These are phyloP conservation scores for Gandaritis pyraliata DNA, from an alignment of 2,888 invertebrate species.

Conservation along the genomic window DNA sequence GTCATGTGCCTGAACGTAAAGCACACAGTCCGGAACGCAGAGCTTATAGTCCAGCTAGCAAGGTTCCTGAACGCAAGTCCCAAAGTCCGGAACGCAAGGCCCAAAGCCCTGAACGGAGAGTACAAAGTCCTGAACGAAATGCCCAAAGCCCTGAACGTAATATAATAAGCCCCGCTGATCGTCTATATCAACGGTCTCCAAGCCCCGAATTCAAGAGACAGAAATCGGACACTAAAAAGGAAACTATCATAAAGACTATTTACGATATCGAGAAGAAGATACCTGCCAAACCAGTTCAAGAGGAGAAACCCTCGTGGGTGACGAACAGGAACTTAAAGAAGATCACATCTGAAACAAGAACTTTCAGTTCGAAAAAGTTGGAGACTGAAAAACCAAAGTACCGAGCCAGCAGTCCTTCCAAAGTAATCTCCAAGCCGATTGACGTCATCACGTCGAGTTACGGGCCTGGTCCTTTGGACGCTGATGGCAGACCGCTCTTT, in stretches of 20 bases:
- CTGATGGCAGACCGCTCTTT: slow-evolving; percentile 91
- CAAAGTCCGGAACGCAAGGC: background rate
- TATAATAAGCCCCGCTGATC: slow-evolving; percentile 45
- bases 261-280: slow-evolving; percentile 64
- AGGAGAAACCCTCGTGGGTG: slow-evolving; percentile 86
- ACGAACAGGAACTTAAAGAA: slow-evolving; percentile 85
- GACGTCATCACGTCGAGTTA: slow-evolving; percentile 92
- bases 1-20: slow-evolving; percentile 38
- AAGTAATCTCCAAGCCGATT: slow-evolving; percentile 74
- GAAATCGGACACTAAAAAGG: slow-evolving; percentile 58
- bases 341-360: slow-evolving; percentile 69
- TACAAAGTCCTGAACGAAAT: background rate
- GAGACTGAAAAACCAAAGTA: slow-evolving; percentile 72
- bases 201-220: slow-evolving; percentile 66
- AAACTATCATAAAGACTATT: slow-evolving; percentile 65
- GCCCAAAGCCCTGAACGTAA: slow-evolving; percentile 43
- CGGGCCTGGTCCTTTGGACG: slow-evolving; percentile 92
- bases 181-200: slow-evolving; percentile 59
- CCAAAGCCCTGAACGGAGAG: background rate
- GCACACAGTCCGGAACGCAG: slow-evolving; percentile 27
- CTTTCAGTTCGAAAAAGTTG: slow-evolving; percentile 69
- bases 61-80: background rate
- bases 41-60: background rate
- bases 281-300: slow-evolving; percentile 65
- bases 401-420: slow-evolving; percentile 69